phyloP scores from a whole-genome alignment of 2,888 invertebrate species.

The Cremastinae sp. region DNA sequence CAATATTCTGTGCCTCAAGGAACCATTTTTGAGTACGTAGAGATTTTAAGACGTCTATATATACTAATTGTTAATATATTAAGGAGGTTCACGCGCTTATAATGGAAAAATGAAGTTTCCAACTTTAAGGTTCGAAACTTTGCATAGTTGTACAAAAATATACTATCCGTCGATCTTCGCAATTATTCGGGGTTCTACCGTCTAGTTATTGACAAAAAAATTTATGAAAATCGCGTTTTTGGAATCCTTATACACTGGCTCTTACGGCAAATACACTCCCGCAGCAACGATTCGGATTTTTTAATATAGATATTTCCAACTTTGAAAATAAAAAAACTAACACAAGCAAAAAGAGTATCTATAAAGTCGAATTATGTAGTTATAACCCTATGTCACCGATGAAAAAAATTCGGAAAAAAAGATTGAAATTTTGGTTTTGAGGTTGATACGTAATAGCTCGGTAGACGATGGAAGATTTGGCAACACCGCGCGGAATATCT shows the following conservation, averaged over 20 bases:
- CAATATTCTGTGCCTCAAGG: no score
- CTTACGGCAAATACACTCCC: no score
- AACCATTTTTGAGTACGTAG: no score
- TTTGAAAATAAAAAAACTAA: no score
- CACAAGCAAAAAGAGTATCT: no score
- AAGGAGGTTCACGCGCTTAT: slow-evolving; percentile 3
- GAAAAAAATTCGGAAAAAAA: not conserved
- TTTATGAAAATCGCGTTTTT: no score
- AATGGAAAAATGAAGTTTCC: not conserved
- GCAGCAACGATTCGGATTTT: no score
- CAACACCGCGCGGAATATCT: no score
- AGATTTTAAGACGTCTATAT: no score
- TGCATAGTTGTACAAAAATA: not conserved
- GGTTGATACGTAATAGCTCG: not conserved
- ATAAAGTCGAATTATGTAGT: not conserved
- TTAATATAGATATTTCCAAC: no score
- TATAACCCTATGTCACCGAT: slow-evolving; percentile 7
- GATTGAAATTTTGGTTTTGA: slow-evolving; percentile 2
- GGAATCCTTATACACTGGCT: no score
- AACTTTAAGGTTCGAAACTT: slow-evolving; percentile 5
- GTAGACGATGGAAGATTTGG: not conserved
- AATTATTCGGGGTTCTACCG: slow-evolving; percentile 12
- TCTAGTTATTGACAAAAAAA: slow-evolving; percentile 21
- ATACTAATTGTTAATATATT: no score
- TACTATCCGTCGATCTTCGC: not conserved